Evolutionary conservation across 2,113 vertebrate species (phyloP), one percentile per base, ranked within the genome.

Genomic region (Salvelinus sp.): DNA sequence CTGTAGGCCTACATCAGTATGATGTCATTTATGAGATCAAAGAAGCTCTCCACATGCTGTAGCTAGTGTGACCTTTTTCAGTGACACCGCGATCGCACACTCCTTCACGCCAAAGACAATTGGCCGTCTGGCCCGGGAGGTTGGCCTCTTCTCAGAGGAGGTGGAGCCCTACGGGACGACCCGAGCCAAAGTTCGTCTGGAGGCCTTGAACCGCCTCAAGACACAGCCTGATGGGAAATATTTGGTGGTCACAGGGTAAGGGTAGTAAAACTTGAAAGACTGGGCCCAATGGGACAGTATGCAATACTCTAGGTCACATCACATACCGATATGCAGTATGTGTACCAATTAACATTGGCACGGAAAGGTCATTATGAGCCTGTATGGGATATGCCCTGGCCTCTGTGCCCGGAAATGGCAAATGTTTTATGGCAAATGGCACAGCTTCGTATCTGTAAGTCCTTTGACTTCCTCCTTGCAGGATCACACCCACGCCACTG

Each of bases 221-320:
- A 87, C 86, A 63, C 93, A 94, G 64, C 91, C 93, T 3, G 91
- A 95, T 74, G 95, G 96, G 75, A 96, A 93, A 95, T 96, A 96
- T 0, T 72, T 96, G 0, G 94, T 96, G 2, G 95, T 96, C 27
- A 95, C 95, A 9, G 96, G 96, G 96, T 96, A 90, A 16, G 91
- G 13, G 38, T 38, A 38, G 38, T 38, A 38, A 38, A 38, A 38
- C 38, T 9, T 9, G 38, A 38, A 38, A 38, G 38, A 38, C 38
- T 38, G 6, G 38, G 38, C 38, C 7, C 38, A 38, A 38, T 38
- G 38, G 38, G 38, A 38, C 7, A 38, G 38, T 38, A 9, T 9
- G 6, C 38, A 38, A 38, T 38, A 38, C 6, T 38, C 33, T 38
- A 38, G 38, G 38, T 38, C 38, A 38, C 38, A 9, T 38, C 38